Evolutionary conservation across 2,113 vertebrate genomes (phyloP).

Genomic region (Lepus americanus): DNA sequence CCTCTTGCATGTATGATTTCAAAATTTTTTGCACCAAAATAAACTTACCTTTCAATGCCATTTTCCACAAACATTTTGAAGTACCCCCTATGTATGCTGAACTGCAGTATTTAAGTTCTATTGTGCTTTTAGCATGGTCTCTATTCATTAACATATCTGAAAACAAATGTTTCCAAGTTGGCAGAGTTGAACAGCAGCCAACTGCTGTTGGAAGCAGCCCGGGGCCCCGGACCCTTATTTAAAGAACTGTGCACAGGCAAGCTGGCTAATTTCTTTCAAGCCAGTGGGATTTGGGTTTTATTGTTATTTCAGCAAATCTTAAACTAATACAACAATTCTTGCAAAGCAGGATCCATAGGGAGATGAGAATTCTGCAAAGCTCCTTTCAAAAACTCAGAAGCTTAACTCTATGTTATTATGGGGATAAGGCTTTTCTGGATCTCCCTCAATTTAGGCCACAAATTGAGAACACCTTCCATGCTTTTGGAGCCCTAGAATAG

Average conservation of each 20-base stretch:
- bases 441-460: not conserved
- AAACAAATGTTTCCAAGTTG: not conserved
- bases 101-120: not conserved
- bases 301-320: not conserved
- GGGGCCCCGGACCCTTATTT: not conserved
- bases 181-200: not conserved
- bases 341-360: not conserved
- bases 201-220: not conserved
- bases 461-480: not conserved
- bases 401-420: not conserved
- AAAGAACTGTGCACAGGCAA: not conserved
- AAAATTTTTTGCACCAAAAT: too few relatives aligned
- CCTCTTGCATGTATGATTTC: too few relatives aligned
- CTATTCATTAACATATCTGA: not conserved
- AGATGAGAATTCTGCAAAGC: not conserved
- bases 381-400: not conserved
- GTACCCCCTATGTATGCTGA: not conserved
- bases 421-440: not conserved
- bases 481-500: not conserved
- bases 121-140: not conserved
- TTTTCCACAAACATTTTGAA: too few relatives aligned
- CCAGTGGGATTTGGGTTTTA: not conserved
- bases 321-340: not conserved
- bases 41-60: too few relatives aligned
- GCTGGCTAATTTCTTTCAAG: not conserved